Conservation (phyloP, 2,888 invertebrate species). For the Drosophila sordidula region DNA sequence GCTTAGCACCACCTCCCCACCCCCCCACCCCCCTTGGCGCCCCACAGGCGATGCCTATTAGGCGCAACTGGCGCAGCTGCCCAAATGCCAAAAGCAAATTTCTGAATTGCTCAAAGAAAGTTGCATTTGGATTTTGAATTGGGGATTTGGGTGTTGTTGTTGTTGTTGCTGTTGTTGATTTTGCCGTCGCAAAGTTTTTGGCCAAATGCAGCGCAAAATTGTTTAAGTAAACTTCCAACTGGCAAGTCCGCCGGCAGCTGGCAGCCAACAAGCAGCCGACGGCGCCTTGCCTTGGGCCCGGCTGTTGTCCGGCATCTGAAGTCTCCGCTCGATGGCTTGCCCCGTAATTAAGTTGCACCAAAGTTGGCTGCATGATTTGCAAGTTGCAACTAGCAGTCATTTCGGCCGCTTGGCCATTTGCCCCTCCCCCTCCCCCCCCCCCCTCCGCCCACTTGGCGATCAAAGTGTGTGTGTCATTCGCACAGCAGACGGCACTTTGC, state of each 20-base stretch:
- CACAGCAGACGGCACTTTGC: constrained; percentile 9
- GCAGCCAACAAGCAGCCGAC: constrained; percentile 17
- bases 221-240: constrained; percentile 69
- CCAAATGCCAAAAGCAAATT: constrained; percentile 34
- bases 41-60: constrained; percentile 3
- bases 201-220: constrained; percentile 60
- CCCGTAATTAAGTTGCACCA: constrained; percentile 72
- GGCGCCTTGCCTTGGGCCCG: constrained; percentile 10
- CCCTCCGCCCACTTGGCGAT: constrained; percentile 20
- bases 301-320: constrained; percentile 25
- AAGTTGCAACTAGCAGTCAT: constrained; percentile 41
- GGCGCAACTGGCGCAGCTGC: constrained; percentile 37
- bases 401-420: constrained; percentile 22
- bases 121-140: constrained; percentile 35
- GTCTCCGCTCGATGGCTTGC: not conserved
- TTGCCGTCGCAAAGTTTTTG: constrained; percentile 55
- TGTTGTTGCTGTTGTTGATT: constrained; percentile 22
- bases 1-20: not conserved
- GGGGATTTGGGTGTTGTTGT: constrained; percentile 32
- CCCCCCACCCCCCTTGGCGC: not conserved
- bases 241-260: constrained; percentile 47
- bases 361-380: constrained; percentile 68
- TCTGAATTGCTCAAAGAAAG: constrained; percentile 50
- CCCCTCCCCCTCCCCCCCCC: not conserved
- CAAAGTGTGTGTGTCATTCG: constrained; percentile 36